Percentiles rank a stretch among this genome's conserved stretches.
These are phyloP conservation scores for Calliopsis andreniformis DNA, from an alignment of 1,140 invertebrate species.

Conservation along the genomic window DNA sequence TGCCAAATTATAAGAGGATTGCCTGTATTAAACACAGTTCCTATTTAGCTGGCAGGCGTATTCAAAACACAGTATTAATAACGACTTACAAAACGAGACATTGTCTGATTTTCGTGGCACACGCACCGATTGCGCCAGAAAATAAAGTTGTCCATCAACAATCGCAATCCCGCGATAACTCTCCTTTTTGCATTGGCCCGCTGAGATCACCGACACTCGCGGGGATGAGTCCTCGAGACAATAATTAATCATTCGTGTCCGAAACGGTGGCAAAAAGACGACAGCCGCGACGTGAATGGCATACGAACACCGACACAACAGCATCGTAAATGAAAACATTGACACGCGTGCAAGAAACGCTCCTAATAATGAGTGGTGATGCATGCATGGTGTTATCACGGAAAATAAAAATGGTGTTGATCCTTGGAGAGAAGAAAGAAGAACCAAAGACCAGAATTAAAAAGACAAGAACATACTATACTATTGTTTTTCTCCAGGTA, in stretches of 20 bases:
- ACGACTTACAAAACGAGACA: too few relatives aligned
- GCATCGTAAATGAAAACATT: slow-evolving; percentile 19
- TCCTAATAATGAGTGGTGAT: slow-evolving; percentile 14
- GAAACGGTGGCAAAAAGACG: slow-evolving; percentile 61
- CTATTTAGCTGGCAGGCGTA: too few relatives aligned
- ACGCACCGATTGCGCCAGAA: background rate
- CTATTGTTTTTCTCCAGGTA: too few relatives aligned
- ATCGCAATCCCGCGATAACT: background rate
- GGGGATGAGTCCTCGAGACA: slow-evolving; percentile 41
- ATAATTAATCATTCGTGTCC: slow-evolving; percentile 60
- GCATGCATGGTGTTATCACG: background rate
- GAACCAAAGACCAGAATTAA: too few relatives aligned
- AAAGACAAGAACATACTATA: too few relatives aligned
- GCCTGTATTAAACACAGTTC: too few relatives aligned
- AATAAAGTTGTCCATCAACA: slow-evolving; percentile 8
- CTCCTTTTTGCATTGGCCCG: slow-evolving; percentile 18
- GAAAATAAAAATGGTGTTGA: background rate
- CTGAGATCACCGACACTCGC: slow-evolving; percentile 26
- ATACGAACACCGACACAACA: slow-evolving; percentile 50
- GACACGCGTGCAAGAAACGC: slow-evolving; percentile 18
- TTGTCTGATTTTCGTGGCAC: too few relatives aligned
- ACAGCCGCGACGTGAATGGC: slow-evolving; percentile 51
- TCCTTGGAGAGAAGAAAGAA: too few relatives aligned
- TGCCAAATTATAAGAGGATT: too few relatives aligned
- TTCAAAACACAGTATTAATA: too few relatives aligned